Conservation (phyloP, 2,113 vertebrate genomes). For the Pithys albifrons region DNA sequence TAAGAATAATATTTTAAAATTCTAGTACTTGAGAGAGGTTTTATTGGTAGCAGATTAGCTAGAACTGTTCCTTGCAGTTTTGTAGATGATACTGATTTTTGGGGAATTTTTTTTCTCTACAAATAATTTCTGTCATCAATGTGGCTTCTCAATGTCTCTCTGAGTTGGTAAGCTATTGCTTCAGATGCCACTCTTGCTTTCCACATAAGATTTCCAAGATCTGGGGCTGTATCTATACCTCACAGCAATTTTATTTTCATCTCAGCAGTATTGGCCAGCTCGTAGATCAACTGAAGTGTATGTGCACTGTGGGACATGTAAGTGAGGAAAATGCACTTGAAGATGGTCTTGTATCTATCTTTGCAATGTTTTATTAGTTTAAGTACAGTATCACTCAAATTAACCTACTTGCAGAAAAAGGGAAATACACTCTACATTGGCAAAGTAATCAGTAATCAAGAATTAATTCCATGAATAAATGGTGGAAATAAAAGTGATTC, state of each 20-base stretch:
- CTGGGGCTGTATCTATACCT: background rate
- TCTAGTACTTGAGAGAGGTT: background rate
- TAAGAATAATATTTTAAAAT: background rate
- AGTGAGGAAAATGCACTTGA: background rate
- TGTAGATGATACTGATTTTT: background rate
- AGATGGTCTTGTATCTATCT: background rate
- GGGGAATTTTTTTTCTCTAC: background rate
- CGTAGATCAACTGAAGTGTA: background rate
- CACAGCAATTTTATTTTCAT: background rate
- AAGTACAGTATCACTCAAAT: background rate
- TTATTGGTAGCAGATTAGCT: background rate
- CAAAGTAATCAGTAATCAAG: background rate
- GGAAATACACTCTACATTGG: background rate
- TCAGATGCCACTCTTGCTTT: background rate
- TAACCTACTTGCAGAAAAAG: background rate
- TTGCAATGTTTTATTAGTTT: background rate
- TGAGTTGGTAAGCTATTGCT: background rate
- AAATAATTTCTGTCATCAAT: background rate
- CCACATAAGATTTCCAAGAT: background rate
- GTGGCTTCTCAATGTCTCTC: background rate
- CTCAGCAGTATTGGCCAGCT: background rate
- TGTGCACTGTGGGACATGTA: background rate
- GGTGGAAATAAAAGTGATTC: background rate
- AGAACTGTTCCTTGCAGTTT: background rate
- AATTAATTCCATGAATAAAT: background rate